These are phyloP conservation scores for Mythimna lalbum DNA, from an alignment of 2,888 invertebrate species.

Conservation along the genomic window DNA sequence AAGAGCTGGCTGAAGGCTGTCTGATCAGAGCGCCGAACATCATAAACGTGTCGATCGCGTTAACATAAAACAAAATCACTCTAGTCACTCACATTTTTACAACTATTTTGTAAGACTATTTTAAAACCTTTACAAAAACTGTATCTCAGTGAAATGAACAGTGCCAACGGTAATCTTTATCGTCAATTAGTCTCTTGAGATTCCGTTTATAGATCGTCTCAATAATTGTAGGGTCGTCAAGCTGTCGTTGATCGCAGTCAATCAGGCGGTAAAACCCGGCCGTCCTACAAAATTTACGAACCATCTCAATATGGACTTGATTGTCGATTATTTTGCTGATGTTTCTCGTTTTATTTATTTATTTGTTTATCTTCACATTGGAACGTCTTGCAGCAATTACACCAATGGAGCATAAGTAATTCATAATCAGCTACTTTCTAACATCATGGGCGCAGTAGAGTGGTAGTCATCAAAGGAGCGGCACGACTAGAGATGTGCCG, in stretches of 20 bases:
- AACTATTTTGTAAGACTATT: constrained; percentile 13
- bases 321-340: constrained; percentile 54
- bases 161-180: constrained; percentile 48
- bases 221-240: constrained; percentile 70
- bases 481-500: too few species aligned
- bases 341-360: constrained; percentile 19
- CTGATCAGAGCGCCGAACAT: too few species aligned
- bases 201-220: constrained; percentile 67
- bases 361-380: too few species aligned
- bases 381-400: too few species aligned
- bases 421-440: too few species aligned
- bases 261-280: constrained; percentile 65
- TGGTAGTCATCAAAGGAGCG: too few species aligned
- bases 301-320: constrained; percentile 48
- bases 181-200: constrained; percentile 63
- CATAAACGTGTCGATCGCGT: too few species aligned
- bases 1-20: too few species aligned
- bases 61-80: too few species aligned
- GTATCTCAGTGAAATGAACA: constrained; percentile 29
- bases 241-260: constrained; percentile 65
- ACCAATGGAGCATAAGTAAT: too few species aligned
- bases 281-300: constrained; percentile 47
- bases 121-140: constrained; percentile 11
- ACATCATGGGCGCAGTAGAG: too few species aligned
- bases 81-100: neutral